Conservation (phyloP, 2,888 invertebrate species). For the Labia minor region DNA sequence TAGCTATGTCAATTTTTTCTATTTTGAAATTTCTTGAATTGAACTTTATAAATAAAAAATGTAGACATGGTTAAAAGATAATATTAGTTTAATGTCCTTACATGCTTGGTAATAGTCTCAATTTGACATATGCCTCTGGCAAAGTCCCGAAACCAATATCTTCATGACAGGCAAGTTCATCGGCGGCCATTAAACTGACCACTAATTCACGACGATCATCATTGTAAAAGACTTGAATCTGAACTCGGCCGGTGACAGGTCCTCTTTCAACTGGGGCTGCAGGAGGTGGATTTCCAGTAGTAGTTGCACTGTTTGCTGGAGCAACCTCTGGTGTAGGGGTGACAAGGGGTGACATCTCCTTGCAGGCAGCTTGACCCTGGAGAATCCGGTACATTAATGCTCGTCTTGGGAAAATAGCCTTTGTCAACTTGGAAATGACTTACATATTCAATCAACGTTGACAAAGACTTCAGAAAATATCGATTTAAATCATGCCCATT, state of each 20-base stretch:
- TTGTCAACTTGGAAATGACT: too few species aligned
- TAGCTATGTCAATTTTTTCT: too few species aligned
- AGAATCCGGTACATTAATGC: not conserved
- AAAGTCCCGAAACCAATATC: constrained; percentile 66
- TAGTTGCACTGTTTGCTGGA: not conserved
- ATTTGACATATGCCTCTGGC: constrained; percentile 76
- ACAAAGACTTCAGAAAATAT: too few species aligned
- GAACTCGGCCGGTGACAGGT: constrained; percentile 63
- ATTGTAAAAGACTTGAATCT: constrained; percentile 83
- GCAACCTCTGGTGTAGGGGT: constrained; percentile 19
- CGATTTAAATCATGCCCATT: too few species aligned
- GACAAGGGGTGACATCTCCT: not conserved
- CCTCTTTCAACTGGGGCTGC: not conserved
- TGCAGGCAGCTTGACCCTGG: not conserved
- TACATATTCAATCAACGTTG: too few species aligned
- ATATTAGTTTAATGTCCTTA: constrained; percentile 38
- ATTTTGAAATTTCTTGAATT: too few species aligned
- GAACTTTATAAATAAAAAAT: too few species aligned
- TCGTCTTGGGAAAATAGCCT: too few species aligned
- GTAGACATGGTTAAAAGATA: too few species aligned
- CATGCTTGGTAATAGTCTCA: constrained; percentile 69
- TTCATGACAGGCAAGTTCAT: constrained; percentile 69
- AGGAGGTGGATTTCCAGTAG: constrained; percentile 22
- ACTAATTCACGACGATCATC: constrained; percentile 70
- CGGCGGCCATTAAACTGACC: constrained; percentile 74